Percentiles rank a stretch among this genome's conserved stretches.
These are phyloP conservation scores for Montifringilla adamsi DNA, from an alignment of 2,113 vertebrate genomes.

Conservation along the genomic window DNA sequence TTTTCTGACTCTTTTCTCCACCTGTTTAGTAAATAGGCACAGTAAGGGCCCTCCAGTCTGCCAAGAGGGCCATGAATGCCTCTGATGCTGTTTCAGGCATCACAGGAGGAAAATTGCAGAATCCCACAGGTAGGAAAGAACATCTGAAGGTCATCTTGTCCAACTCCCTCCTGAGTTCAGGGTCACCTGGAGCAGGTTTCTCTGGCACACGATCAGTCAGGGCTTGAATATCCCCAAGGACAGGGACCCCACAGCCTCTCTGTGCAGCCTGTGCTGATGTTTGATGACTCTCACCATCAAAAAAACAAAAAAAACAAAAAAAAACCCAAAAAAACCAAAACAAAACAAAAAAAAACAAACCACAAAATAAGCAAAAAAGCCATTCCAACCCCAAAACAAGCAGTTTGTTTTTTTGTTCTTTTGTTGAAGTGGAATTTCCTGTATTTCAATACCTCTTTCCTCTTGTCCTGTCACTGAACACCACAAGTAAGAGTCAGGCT, in stretches of 20 bases:
- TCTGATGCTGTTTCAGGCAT: not conserved
- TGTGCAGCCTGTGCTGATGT: not conserved
- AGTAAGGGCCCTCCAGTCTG: not conserved
- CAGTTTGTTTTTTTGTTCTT: too few species aligned
- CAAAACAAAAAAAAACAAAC: not conserved
- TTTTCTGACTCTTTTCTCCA: not conserved
- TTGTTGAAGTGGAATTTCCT: not conserved
- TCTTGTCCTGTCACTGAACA: not conserved
- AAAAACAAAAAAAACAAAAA: not conserved
- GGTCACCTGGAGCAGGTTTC: not conserved
- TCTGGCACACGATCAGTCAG: not conserved
- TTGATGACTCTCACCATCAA: not conserved
- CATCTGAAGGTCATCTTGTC: not conserved
- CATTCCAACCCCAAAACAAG: not conserved
- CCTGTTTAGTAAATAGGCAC: not conserved
- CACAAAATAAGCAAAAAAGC: not conserved
- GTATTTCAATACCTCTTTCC: not conserved
- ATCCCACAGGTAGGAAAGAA: not conserved
- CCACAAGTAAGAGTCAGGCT: not conserved
- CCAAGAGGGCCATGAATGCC: not conserved
- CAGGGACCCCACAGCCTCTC: not conserved
- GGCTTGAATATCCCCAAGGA: not conserved
- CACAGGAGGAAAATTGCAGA: not conserved
- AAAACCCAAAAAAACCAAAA: too few species aligned
- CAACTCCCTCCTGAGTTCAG: not conserved